Evolutionary conservation across 2,888 invertebrate genomes (phyloP), one percentile per base, ranked within the genome.

Genomic region (Danaus chrysippus): DNA sequence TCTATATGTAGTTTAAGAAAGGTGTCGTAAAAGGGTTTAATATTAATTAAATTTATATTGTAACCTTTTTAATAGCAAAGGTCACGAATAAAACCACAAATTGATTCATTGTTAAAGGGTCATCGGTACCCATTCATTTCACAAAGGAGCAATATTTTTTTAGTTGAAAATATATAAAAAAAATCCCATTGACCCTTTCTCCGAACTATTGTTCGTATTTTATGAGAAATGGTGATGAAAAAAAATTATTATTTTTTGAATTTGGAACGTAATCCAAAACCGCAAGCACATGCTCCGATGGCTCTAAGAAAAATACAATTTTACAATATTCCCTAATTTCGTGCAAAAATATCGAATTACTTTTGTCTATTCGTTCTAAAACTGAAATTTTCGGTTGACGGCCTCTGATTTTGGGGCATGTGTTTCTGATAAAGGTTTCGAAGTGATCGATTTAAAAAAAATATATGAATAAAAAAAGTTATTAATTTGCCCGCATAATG

Each of bases 281-380:
- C 87, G 71, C 84, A 78, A 63, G 77, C 83, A 84, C 83, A 87
- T 85, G 86, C 83, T 74, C 75, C 73, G 73, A 73, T 74, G 79
- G 76, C 61, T 83, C 83, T 81, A 79, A 81, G 83, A 87, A 84
- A 86, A 84, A 87, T 81, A 81, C 82, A 70, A 75, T 84, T 86
- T 86, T 81, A 85, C 82, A 86, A 84, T 85, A 85, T 86, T 86
- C 83, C 81, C 80, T 78, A 79, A 83, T 85, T 87, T 81, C 74
- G 76, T 79, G 83, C 87, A 81, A 84, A 89, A 88, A 88, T 89
- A 89, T 89, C 89, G 78, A 67, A 74, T 89, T 88, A 83, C 89
- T 56, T 64, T 62, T 62, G 62, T 69, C 71, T 70, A 73, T 69
- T 66, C 66, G 61, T 68, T 68, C 70, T 66, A 68, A 72, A 68